These are phyloP conservation scores for Ceramica pisi DNA, from an alignment of 2,888 invertebrate species.

Conservation along the genomic window DNA sequence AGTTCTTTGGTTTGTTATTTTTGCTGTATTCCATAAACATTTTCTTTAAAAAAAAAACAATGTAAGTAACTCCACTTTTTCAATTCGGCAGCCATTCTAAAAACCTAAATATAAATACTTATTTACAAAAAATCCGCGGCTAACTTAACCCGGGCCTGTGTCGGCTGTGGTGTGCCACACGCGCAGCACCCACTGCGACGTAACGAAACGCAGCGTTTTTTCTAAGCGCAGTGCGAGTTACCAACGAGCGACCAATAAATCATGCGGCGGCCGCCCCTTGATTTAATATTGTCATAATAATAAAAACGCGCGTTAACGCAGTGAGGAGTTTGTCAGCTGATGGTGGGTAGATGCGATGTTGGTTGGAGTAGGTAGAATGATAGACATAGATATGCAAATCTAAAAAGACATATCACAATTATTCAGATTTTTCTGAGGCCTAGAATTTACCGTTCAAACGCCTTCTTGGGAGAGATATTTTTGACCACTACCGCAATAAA, in stretches of 20 bases:
- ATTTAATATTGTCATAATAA: constrained; percentile 88
- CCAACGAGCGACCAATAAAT: constrained; percentile 83
- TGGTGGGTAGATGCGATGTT: constrained; percentile 47
- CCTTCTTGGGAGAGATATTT: background rate
- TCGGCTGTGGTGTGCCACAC: constrained; percentile 48
- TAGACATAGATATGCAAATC: background rate
- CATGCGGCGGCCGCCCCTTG: constrained; percentile 81
- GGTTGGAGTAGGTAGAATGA: constrained; percentile 35
- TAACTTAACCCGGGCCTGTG: constrained; percentile 39
- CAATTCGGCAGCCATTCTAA: too few species aligned
- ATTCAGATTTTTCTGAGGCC: background rate
- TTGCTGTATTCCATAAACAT: too few species aligned
- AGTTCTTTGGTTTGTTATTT: too few species aligned
- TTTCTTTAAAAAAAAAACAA: too few species aligned
- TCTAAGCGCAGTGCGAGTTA: constrained; percentile 61
- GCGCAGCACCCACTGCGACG: constrained; percentile 55
- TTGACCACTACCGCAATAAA: background rate
- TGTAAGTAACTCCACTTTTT: too few species aligned
- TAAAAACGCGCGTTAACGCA: constrained; percentile 84
- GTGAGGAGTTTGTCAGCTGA: constrained; percentile 34
- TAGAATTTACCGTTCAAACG: background rate
- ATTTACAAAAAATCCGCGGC: background rate
- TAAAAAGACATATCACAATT: background rate
- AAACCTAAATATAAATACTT: too few species aligned
- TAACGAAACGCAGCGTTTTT: constrained; percentile 63